Evolutionary conservation across 2,797 vertebrate species (phyloP), one percentile per base, ranked within the genome.

Genomic region (Trichosurus vulpecula): DNA sequence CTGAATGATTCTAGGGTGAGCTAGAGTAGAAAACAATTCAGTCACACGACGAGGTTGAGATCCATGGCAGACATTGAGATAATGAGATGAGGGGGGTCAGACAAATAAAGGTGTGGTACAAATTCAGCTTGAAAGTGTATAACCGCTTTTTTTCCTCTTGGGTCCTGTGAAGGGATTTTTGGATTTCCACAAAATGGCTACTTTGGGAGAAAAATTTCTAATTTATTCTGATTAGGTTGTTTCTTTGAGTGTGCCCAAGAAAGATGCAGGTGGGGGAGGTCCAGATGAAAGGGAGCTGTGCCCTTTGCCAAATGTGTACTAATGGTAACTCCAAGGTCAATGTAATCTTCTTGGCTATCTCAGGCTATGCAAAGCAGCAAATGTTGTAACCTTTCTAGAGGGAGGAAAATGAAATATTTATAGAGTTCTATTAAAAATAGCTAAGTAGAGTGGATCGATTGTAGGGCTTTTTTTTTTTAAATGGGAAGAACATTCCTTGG

Each of bases 331-430:
- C n/a, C 19, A 6, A 41, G 93, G 47, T 95, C 41, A 90, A n/a
- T 91, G 54, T 10, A 92, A 94, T 96, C 53, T 91, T 74, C n/a
- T 96, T 95, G 52, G 29, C 35, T 93, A 95, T 96, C 51, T 91
- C 81, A 94, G 56, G 29, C 35, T 92, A 61, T 51, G 66, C 92
- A 95, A 95, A 54, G 55, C 81, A 91, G 55, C 55, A 92, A 92
- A 97, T 92, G 96, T 52, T 47, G 6, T 54, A 90, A 91, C 57
- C 91, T 96, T 96, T 81, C 56, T 97, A 58, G 96, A 97, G 92
- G 94, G 90, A 87, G 2, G 61, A 54, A 27, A 95, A 61, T 95
- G 19, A 57, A 66, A 93, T 94, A 74, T 93, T 95, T 91, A 58
- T 93, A 51, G 90, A 92, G 93, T 90, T 92, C 58, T 87, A 95